Percentiles rank a stretch among this genome's conserved stretches.
These are phyloP conservation scores for Rhincodon typus DNA, from an alignment of 2,797 vertebrate genomes.

Conservation along the genomic window DNA sequence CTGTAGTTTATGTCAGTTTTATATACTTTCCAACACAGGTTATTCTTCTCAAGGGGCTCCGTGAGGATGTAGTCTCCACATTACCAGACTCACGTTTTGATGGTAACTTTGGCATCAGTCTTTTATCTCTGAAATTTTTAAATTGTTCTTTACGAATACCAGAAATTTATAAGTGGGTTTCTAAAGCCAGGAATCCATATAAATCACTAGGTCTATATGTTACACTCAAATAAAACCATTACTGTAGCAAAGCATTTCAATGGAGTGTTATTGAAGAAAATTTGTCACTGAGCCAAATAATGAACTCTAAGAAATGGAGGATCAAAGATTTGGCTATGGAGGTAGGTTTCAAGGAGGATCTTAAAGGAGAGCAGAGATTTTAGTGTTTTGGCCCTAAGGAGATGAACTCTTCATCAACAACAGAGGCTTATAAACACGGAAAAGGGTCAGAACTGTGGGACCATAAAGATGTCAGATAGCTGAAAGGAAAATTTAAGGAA, in stretches of 20 bases:
- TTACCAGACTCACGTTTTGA: conserved; percentile 81
- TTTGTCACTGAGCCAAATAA: not conserved
- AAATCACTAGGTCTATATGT: not conserved
- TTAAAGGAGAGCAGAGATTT: not conserved
- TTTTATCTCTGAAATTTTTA: not conserved
- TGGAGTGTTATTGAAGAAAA: no score
- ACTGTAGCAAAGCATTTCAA: not conserved
- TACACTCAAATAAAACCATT: not conserved
- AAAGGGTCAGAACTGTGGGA: not conserved
- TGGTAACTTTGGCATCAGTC: conserved; percentile 58
- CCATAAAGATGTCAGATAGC: not conserved
- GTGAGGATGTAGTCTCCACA: conserved; percentile 80
- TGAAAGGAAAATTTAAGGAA: not conserved
- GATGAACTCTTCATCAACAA: not conserved
- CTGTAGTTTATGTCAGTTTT: not conserved
- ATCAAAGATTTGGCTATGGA: no score
- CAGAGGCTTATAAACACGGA: not conserved
- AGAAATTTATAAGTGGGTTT: not conserved
- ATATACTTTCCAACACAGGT: conserved; percentile 57
- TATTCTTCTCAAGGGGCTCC: conserved; percentile 84
- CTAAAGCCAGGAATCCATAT: not conserved
- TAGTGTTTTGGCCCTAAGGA: not conserved
- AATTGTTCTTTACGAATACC: not conserved
- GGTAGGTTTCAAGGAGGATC: not conserved
- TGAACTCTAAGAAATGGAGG: not conserved